Conservation (phyloP, 2,888 invertebrate species). For the Hirtodrosophila cameraria region DNA sequence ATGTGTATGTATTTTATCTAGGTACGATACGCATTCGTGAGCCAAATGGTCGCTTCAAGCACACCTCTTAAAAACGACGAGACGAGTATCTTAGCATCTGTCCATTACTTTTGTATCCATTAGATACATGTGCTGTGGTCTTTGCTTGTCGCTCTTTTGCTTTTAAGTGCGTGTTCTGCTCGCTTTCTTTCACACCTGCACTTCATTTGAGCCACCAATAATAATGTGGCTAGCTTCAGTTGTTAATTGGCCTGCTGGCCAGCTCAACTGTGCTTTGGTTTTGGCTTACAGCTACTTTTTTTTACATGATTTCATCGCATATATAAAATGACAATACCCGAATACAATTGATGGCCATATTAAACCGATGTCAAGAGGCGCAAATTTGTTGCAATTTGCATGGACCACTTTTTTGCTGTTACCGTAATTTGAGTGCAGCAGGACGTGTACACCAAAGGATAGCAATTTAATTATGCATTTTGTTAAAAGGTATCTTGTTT, state of each 20-base stretch:
- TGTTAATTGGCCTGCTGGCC: slow-evolving; percentile 41
- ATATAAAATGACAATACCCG: slow-evolving; percentile 39
- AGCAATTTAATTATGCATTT: too few species aligned
- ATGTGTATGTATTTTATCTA: slow-evolving; percentile 54
- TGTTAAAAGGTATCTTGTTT: too few species aligned
- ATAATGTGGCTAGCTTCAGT: slow-evolving; percentile 14
- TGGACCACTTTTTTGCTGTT: slow-evolving; percentile 1
- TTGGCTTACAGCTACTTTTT: slow-evolving; percentile 40
- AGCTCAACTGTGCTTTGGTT: slow-evolving; percentile 6
- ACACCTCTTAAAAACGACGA: slow-evolving; percentile 35
- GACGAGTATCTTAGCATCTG: slow-evolving; percentile 47
- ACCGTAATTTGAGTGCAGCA: slow-evolving; percentile 33
- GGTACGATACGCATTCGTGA: slow-evolving; percentile 7
- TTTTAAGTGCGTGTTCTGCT: slow-evolving; percentile 51
- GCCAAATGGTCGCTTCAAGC: slow-evolving; percentile 15
- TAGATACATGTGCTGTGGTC: slow-evolving; percentile 62
- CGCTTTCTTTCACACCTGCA: too few species aligned
- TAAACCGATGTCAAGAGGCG: slow-evolving; percentile 52
- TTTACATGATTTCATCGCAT: slow-evolving; percentile 34
- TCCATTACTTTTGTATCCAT: slow-evolving; percentile 65
- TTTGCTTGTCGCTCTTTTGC: slow-evolving; percentile 16
- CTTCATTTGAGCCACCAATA: slow-evolving; percentile 27
- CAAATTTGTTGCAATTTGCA: slow-evolving; percentile 13
- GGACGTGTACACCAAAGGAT: too few species aligned
- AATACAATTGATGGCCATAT: slow-evolving; percentile 47